Percentiles rank a stretch among this genome's conserved stretches.
phyloP scores from a whole-genome alignment of 1,140 invertebrate species.

The Venturia canescens region DNA sequence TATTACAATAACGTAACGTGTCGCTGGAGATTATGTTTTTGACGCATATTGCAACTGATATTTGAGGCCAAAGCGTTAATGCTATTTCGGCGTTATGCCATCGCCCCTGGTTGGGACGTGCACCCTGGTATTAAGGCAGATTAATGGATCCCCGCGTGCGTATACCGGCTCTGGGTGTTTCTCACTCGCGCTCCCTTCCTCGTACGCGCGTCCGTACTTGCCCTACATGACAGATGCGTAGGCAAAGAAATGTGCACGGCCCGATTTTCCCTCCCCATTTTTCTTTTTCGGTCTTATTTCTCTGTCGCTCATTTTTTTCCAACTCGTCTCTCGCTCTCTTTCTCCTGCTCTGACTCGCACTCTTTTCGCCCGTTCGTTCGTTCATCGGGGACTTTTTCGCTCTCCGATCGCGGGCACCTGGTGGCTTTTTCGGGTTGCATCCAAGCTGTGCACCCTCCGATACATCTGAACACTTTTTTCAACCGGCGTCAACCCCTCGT shows the following conservation, averaged over 20 bases:
- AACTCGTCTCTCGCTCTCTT: slow-evolving; percentile 18
- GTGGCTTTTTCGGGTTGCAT: slow-evolving; percentile 42
- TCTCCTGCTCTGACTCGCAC: background rate
- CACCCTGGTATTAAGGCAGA: slow-evolving; percentile 56
- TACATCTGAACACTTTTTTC: slow-evolving; percentile 41
- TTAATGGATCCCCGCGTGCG: slow-evolving; percentile 64
- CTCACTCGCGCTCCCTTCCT: background rate
- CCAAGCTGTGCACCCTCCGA: slow-evolving; percentile 46
- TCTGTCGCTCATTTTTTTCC: slow-evolving; percentile 27
- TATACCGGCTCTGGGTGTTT: slow-evolving; percentile 15
- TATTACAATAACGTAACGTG: background rate
- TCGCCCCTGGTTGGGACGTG: slow-evolving; percentile 3
- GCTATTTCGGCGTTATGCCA: slow-evolving; percentile 33
- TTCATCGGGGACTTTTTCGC: slow-evolving; percentile 43
- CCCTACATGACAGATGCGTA: slow-evolving; percentile 64
- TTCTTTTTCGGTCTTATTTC: slow-evolving; percentile 39
- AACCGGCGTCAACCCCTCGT: slow-evolving; percentile 36
- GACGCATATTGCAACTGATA: slow-evolving; percentile 29
- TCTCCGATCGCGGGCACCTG: slow-evolving; percentile 55
- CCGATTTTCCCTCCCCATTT: slow-evolving; percentile 56
- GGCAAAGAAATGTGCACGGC: slow-evolving; percentile 52
- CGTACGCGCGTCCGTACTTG: slow-evolving; percentile 4
- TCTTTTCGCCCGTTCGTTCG: slow-evolving; percentile 18
- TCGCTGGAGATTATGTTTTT: background rate
- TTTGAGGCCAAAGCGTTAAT: slow-evolving; percentile 34